These are phyloP conservation scores for Mycalesis mineus DNA, from an alignment of 2,888 invertebrate genomes.

Conservation along the genomic window DNA sequence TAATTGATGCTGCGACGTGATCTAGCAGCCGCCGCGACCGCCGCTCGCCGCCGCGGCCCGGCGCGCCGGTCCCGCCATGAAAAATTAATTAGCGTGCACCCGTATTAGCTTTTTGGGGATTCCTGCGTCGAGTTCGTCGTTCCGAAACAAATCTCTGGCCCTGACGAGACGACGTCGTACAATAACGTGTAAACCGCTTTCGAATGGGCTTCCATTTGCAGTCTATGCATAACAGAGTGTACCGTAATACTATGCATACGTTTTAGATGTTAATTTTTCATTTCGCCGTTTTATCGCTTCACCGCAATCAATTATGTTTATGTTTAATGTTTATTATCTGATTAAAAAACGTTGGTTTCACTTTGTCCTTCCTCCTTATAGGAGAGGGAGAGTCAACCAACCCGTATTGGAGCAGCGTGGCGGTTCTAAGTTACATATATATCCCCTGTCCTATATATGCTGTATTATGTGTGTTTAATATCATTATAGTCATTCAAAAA, in stretches of 20 bases:
- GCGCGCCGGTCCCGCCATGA: conserved; percentile 33
- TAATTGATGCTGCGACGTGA: conserved; percentile 61
- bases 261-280: no score
- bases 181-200: conserved; percentile 5
- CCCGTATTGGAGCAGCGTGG: no score
- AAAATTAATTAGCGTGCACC: conserved; percentile 59
- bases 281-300: no score
- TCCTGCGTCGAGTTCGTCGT: conserved; percentile 25
- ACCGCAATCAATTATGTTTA: no score
- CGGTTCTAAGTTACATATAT: no score
- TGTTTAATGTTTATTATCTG: no score
- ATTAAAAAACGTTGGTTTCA: no score
- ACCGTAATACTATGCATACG: not conserved
- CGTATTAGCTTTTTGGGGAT: conserved; percentile 46
- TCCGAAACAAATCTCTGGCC: conserved; percentile 18
- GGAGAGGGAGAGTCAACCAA: no score
- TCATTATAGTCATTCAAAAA: no score
- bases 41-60: conserved; percentile 3
- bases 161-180: not conserved
- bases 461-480: no score
- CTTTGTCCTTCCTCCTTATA: no score
- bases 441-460: no score
- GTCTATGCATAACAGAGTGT: not conserved
- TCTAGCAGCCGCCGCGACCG: conserved; percentile 37
- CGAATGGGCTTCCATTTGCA: conserved; percentile 1